A percentile compares a stretch with the other conserved stretches of the same genome.
Conservation (phyloP, 2,888 invertebrate genomes). For the Vesta saturnalis region DNA sequence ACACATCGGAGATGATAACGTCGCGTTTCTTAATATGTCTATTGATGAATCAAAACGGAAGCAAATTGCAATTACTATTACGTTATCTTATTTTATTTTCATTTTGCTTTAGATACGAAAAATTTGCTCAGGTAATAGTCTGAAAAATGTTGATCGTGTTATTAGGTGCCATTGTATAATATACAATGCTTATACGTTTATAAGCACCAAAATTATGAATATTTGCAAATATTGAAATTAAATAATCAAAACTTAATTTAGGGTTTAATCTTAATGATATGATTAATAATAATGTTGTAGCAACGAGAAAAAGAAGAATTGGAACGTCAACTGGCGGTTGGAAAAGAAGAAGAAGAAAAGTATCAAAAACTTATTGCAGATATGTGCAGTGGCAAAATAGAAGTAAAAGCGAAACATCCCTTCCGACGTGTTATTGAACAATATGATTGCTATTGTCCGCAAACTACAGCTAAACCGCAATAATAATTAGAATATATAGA, state of each 20-base stretch:
- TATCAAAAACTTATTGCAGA: constrained; percentile 52
- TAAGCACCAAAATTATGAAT: no score
- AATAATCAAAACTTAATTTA: background rate
- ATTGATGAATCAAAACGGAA: no score
- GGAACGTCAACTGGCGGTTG: constrained; percentile 53
- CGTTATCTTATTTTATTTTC: no score
- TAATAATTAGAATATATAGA: background rate
- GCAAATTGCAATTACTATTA: no score
- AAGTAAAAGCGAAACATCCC: constrained; percentile 53
- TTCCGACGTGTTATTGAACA: constrained; percentile 54
- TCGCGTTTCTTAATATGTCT: no score
- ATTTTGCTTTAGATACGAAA: no score
- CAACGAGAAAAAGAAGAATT: constrained; percentile 54
- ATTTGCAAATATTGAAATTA: background rate
- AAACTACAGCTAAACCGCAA: constrained; percentile 16
- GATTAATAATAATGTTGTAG: no score
- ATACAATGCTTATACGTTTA: no score
- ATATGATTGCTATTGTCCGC: constrained; percentile 53
- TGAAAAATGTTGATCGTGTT: no score
- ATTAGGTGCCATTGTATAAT: no score
- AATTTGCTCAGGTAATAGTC: no score
- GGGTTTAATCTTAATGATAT: background rate
- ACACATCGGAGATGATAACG: no score
- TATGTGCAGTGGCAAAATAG: constrained; percentile 46
- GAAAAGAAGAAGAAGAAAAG: constrained; percentile 55